Conservation (phyloP, 35 echinoderm and acorn worm species). For the Lytechinus variegatus region DNA sequence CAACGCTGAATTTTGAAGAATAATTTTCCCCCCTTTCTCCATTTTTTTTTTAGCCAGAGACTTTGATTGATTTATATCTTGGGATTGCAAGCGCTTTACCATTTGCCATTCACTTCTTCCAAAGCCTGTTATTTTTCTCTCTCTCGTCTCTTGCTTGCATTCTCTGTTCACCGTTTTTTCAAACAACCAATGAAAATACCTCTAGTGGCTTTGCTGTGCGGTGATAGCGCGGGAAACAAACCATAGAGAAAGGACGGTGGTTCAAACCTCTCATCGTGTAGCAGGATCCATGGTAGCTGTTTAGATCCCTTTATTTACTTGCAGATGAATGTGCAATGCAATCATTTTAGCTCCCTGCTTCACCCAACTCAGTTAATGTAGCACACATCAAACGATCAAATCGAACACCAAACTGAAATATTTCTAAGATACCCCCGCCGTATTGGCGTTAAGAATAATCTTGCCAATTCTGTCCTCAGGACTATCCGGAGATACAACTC, state of each 20-base stretch:
- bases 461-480: neutral
- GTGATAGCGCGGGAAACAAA: slow-evolving; percentile 17
- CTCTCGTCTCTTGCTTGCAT: slow-evolving; percentile 51
- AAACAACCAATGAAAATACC: slow-evolving; percentile 45
- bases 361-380: slow-evolving; percentile 1
- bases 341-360: neutral
- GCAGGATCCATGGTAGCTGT: neutral
- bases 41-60: slow-evolving; percentile 22
- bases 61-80: slow-evolving; percentile 35
- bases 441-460: neutral
- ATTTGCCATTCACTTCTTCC: slow-evolving; percentile 40
- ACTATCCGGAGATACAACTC: neutral
- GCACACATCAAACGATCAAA: neutral
- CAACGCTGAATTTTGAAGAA: slow-evolving; percentile 5
- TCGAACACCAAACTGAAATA: neutral
- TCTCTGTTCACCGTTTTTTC: slow-evolving; percentile 42
- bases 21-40: slow-evolving; percentile 15
- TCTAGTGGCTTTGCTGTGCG: slow-evolving; percentile 39
- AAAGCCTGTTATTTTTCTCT: slow-evolving; percentile 33
- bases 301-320: neutral
- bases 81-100: slow-evolving; percentile 43
- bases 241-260: neutral
- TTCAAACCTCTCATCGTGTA: neutral
- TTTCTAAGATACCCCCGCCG: neutral
- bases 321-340: slow-evolving; percentile 10